A percentile compares a stretch with the other conserved stretches of the same genome.
These are phyloP conservation scores for Aphodius sticticus DNA, from an alignment of 2,888 invertebrate genomes.

Conservation along the genomic window DNA sequence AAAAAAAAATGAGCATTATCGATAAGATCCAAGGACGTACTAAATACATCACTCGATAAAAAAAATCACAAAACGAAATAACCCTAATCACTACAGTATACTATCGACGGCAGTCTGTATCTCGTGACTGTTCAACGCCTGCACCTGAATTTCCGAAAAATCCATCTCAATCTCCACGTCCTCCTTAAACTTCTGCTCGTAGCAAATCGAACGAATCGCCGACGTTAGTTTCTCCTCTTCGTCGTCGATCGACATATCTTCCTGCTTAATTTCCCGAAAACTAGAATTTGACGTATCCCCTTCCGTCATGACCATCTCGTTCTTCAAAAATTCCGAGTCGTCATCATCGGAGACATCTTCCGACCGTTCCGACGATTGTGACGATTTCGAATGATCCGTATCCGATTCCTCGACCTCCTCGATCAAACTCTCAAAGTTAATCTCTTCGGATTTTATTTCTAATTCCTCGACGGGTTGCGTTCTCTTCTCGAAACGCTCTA, in stretches of 20 bases:
- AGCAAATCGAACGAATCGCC: conserved; percentile 57
- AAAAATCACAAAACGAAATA: too few relatives aligned
- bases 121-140: conserved; percentile 55
- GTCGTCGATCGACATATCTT: conserved; percentile 38
- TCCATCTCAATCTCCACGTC: conserved; percentile 45
- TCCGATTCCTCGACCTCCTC: conserved; percentile 47
- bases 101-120: conserved; percentile 60
- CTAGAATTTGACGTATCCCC: conserved; percentile 40
- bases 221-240: conserved; percentile 52
- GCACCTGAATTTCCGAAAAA: conserved; percentile 50
- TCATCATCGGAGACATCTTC: background rate
- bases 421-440: conserved; percentile 55
- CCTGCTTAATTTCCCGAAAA: conserved; percentile 39
- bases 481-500: conserved; percentile 44
- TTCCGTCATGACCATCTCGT: background rate
- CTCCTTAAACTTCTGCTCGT: conserved; percentile 47
- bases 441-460: conserved; percentile 40
- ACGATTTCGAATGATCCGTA: conserved; percentile 24
- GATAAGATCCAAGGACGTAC: too few relatives aligned
- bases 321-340: background rate
- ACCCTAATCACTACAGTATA: conserved; percentile 48
- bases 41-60: too few relatives aligned
- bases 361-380: background rate
- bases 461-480: conserved; percentile 32
- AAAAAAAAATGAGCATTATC: background rate